phyloP scores from a whole-genome alignment of 2,888 invertebrate species.

The Lithophane ornitopus region DNA sequence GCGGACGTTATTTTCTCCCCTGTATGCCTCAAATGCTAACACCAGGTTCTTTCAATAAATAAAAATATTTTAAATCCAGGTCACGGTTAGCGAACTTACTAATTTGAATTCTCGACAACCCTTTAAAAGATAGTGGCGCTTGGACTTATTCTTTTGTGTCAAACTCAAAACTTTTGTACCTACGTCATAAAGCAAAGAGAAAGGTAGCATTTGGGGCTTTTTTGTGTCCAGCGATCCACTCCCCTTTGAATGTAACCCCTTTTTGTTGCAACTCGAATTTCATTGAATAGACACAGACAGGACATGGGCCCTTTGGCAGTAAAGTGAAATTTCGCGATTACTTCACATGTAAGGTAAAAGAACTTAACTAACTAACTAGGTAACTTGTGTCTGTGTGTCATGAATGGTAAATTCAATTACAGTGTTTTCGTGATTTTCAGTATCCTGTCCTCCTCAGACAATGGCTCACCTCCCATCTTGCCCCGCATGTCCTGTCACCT shows the following conservation, averaged over 20 bases:
- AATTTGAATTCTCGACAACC: slow-evolving; percentile 23
- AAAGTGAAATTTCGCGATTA: background rate
- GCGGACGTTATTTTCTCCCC: slow-evolving; percentile 10
- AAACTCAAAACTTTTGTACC: background rate
- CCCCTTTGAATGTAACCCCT: background rate
- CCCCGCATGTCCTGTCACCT: no score
- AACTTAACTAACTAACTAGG: no score
- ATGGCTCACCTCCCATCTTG: no score
- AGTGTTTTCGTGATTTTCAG: background rate
- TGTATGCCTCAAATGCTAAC: slow-evolving; percentile 3
- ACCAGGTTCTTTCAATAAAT: background rate
- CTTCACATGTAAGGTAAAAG: background rate
- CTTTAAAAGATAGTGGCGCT: slow-evolving; percentile 16
- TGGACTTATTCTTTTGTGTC: slow-evolving; percentile 18
- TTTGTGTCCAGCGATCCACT: background rate
- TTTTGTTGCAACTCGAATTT: background rate
- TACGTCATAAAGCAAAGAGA: background rate
- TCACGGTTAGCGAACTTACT: slow-evolving; percentile 22
- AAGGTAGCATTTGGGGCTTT: slow-evolving; percentile 8
- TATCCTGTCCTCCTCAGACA: no score
- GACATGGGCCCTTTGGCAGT: background rate
- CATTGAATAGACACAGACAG: slow-evolving; percentile 7
- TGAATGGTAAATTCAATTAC: background rate
- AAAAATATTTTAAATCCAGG: slow-evolving; percentile 23
- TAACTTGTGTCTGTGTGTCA: background rate